phyloP scores from a whole-genome alignment of 1,140 invertebrate species.

The Magallana gigas region DNA sequence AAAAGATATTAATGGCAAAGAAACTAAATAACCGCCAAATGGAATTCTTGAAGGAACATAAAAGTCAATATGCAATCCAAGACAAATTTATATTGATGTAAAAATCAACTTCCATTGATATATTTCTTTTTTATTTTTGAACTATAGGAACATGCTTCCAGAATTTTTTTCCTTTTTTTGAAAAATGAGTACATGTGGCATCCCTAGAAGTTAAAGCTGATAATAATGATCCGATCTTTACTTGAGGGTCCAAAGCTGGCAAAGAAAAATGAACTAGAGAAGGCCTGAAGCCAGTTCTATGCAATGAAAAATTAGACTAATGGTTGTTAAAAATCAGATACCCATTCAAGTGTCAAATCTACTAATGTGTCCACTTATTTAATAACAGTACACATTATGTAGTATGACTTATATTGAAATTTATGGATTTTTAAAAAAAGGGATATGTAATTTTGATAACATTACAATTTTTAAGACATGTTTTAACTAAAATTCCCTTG shows the following conservation, averaged over 20 bases:
- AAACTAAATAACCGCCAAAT: neutral
- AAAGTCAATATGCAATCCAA: neutral
- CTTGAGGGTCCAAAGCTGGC: conserved; percentile 23
- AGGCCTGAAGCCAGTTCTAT: neutral
- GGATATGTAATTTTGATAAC: too few relatives aligned
- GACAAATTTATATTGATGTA: conserved; percentile 6
- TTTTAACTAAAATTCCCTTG: too few relatives aligned
- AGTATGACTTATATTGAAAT: too few relatives aligned
- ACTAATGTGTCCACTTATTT: conserved; percentile 16
- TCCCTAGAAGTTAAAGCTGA: conserved; percentile 3
- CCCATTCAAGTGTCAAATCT: conserved; percentile 24
- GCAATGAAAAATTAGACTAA: conserved; percentile 26
- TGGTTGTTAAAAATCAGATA: conserved; percentile 6
- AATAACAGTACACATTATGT: neutral
- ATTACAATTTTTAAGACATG: too few relatives aligned
- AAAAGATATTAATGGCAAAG: neutral
- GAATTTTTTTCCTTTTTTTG: neutral
- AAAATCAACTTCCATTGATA: neutral
- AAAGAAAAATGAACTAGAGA: conserved; percentile 19
- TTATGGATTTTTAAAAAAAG: too few relatives aligned
- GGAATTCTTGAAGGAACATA: neutral
- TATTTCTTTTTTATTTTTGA: too few relatives aligned
- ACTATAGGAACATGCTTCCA: neutral
- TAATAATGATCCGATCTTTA: neutral
- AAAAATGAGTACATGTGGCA: conserved; percentile 27